Percentiles rank a stretch among this genome's conserved stretches.
Conservation (phyloP, 2,888 invertebrate genomes). For the Cataglyphis cursor region DNA sequence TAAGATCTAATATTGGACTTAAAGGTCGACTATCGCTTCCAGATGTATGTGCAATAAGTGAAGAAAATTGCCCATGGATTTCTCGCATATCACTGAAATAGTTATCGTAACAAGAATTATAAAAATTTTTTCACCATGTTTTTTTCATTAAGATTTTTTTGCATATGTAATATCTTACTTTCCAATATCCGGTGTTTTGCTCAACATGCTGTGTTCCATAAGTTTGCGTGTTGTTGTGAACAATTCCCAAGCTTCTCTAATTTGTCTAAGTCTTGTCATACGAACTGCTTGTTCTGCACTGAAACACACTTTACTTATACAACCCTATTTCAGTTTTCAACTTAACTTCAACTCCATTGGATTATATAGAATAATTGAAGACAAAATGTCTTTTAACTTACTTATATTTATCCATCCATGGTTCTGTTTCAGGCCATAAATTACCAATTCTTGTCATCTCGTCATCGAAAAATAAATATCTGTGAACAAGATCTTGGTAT, state of each 20-base stretch:
- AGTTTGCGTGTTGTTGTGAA: slow-evolving; percentile 75
- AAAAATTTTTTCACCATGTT: not conserved
- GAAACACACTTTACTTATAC: slow-evolving; percentile 63
- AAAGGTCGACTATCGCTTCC: slow-evolving; percentile 68
- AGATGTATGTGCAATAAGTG: slow-evolving; percentile 64
- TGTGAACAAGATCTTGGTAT: slow-evolving; percentile 87
- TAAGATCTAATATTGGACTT: slow-evolving; percentile 73
- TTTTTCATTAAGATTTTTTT: not conserved
- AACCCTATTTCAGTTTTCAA: slow-evolving; percentile 25
- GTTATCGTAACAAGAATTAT: not conserved
- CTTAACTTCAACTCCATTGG: not conserved
- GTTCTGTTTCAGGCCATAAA: slow-evolving; percentile 88
- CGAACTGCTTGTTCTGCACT: slow-evolving; percentile 81
- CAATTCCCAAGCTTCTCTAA: slow-evolving; percentile 80
- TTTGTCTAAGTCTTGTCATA: slow-evolving; percentile 79
- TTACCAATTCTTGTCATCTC: slow-evolving; percentile 88
- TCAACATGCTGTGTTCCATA: slow-evolving; percentile 71
- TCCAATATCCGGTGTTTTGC: slow-evolving; percentile 68
- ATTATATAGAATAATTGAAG: not conserved
- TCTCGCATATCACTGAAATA: slow-evolving; percentile 74
- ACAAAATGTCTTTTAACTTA: slow-evolving; percentile 62
- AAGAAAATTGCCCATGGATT: slow-evolving; percentile 72
- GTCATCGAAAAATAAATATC: slow-evolving; percentile 88
- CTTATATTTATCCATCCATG: slow-evolving; percentile 87
- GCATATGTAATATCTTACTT: slow-evolving; percentile 53